Conservation (phyloP, 2,888 invertebrate genomes). For the Pheosia gnoma region DNA sequence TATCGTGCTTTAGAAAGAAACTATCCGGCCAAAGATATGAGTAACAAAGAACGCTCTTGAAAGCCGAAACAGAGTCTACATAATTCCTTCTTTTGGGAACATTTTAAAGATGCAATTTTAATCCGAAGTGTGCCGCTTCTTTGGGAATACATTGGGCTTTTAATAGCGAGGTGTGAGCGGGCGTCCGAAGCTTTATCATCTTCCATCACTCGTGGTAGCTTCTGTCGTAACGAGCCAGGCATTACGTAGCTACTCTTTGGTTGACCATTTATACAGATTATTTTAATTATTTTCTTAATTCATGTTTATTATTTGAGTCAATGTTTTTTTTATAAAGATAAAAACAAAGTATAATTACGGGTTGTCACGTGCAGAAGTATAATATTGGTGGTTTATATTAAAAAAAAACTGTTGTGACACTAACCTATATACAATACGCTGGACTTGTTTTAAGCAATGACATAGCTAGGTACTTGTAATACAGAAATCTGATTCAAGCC, state of each 20-base stretch:
- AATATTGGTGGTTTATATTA: not conserved
- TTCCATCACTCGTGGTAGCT: conserved; percentile 52
- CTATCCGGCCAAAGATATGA: too few species aligned
- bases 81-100: too few species aligned
- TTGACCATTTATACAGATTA: conserved; percentile 21
- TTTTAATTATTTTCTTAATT: not conserved
- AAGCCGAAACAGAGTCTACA: too few species aligned
- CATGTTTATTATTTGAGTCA: not conserved
- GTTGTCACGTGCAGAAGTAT: not conserved
- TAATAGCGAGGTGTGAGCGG: conserved; percentile 63
- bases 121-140: conserved; percentile 22
- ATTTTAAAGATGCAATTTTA: not conserved
- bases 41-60: too few species aligned
- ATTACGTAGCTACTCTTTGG: conserved; percentile 59
- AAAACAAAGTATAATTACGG: not conserved
- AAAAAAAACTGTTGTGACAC: too few species aligned
- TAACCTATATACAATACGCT: too few species aligned
- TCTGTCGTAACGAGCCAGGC: conserved; percentile 56
- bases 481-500: too few species aligned
- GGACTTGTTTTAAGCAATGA: too few species aligned
- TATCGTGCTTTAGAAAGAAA: too few species aligned
- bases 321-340: not conserved
- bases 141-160: conserved; percentile 32
- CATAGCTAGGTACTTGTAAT: too few species aligned
- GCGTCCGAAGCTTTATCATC: conserved; percentile 47